Conservation (phyloP, 2,888 invertebrate genomes). For the Heliconius aoede region DNA sequence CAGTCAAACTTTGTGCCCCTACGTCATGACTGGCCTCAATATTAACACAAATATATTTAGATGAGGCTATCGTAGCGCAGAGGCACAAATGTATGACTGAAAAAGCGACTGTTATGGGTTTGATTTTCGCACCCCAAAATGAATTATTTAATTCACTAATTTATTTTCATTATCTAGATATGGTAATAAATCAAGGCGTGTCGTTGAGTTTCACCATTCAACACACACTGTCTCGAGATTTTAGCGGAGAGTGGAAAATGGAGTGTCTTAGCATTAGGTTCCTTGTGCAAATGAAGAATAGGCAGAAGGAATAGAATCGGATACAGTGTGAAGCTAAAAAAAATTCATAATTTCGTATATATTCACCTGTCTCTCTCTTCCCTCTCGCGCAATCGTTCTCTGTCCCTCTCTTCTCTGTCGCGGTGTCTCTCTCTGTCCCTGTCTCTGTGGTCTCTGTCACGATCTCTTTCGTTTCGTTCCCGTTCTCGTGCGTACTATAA, state of each 20-base stretch:
- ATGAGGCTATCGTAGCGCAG: no score
- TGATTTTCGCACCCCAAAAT: not conserved
- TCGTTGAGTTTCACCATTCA: no score
- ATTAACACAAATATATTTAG: no score
- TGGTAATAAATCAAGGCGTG: not conserved
- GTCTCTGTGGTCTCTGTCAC: constrained; percentile 84
- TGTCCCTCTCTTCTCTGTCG: constrained; percentile 84
- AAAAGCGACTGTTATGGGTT: not conserved
- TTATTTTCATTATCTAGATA: not conserved
- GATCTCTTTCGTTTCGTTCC: constrained; percentile 81
- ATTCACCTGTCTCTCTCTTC: constrained; percentile 78
- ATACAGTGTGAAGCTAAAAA: not conserved
- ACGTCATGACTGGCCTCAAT: no score
- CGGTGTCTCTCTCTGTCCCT: constrained; percentile 83
- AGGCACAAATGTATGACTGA: no score
- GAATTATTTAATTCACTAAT: not conserved
- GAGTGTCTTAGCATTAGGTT: not conserved
- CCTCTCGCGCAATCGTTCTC: constrained; percentile 83
- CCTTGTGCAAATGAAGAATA: no score
- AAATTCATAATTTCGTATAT: not conserved
- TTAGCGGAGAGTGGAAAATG: not conserved
- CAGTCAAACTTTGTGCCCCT: no score
- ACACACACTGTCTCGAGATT: not conserved
- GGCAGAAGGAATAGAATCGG: no score
- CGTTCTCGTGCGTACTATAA: constrained; percentile 83